These are phyloP conservation scores for Canis aureus DNA, from an alignment of 2,113 vertebrate genomes.

Conservation along the genomic window DNA sequence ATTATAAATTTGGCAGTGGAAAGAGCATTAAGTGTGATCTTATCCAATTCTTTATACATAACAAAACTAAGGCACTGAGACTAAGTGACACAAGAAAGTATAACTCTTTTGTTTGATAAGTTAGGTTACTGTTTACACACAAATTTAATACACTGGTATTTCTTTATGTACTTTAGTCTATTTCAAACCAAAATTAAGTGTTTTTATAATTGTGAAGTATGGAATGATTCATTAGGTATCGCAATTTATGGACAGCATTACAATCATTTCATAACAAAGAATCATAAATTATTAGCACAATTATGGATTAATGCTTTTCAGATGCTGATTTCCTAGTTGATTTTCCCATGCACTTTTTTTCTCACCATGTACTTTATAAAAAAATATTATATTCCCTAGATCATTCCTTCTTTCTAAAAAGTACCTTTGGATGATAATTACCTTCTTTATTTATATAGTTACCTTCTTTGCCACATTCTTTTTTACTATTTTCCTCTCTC, in stretches of 20 bases:
- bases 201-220: not conserved
- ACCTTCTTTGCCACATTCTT: not conserved
- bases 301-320: not conserved
- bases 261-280: not conserved
- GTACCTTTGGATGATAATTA: not conserved
- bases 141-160: not conserved
- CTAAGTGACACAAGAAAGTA: not conserved
- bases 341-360: not conserved
- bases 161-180: not conserved
- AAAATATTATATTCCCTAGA: not conserved
- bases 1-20: not conserved
- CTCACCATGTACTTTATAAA: not conserved
- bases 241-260: not conserved
- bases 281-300: not conserved
- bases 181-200: not conserved
- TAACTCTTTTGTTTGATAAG: not conserved
- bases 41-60: not conserved
- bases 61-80: not conserved
- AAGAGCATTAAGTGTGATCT: not conserved
- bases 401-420: not conserved
- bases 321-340: not conserved
- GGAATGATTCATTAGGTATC: not conserved
- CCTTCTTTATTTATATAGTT: not conserved
- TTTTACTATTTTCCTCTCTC: not conserved
- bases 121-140: not conserved